Evolutionary conservation across 2,888 invertebrate species (phyloP).

Genomic region (Venusia cambrica): DNA sequence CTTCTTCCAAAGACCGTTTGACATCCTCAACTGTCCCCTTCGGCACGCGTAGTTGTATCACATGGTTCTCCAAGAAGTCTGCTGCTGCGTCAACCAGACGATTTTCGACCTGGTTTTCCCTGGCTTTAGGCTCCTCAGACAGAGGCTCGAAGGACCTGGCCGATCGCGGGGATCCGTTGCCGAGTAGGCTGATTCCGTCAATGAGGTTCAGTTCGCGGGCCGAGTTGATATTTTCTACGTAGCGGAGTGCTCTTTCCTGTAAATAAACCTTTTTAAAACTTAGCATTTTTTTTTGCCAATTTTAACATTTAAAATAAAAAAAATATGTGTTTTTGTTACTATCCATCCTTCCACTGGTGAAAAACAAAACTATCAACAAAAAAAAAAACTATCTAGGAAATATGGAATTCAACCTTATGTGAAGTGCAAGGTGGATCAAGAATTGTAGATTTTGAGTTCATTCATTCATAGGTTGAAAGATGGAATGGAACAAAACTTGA

Average conservation of each 20-base stretch:
- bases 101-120: conserved; percentile 87
- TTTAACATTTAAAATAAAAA: too few species aligned
- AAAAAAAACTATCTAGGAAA: too few species aligned
- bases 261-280: conserved; percentile 28
- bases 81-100: conserved; percentile 87
- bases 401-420: too few species aligned
- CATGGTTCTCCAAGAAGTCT: conserved; percentile 89
- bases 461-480: too few species aligned
- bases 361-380: too few species aligned
- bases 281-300: too few species aligned
- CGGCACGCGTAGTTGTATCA: conserved; percentile 90
- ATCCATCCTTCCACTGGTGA: too few species aligned
- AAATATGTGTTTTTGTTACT: too few species aligned
- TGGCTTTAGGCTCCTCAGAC: conserved; percentile 86
- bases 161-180: conserved; percentile 76
- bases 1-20: conserved; percentile 90
- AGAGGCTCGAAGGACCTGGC: conserved; percentile 83
- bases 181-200: conserved; percentile 81
- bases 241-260: conserved; percentile 86
- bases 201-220: conserved; percentile 78
- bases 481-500: too few species aligned
- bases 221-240: conserved; percentile 80
- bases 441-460: too few species aligned
- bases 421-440: too few species aligned
- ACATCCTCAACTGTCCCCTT: conserved; percentile 87